Percentiles rank a stretch among this genome's conserved stretches.
Conservation (phyloP, 64 coral and sea anemone genomes). For the Stichodactyla mertensii region DNA sequence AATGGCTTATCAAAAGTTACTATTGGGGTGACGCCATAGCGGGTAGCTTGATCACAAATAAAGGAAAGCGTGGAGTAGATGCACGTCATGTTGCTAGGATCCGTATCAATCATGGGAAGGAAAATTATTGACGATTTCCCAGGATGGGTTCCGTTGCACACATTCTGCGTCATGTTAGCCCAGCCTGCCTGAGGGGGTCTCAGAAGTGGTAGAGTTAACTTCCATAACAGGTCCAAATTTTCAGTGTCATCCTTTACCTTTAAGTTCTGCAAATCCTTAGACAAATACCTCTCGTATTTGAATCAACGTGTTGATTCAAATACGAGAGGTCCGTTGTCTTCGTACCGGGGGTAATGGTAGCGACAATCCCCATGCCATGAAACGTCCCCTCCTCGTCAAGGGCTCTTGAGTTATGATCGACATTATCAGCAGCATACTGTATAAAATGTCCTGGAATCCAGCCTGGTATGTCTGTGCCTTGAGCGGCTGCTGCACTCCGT, state of each 20-base stretch:
- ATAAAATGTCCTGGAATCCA: not conserved
- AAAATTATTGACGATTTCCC: too few species aligned
- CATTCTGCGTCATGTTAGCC: slow-evolving; percentile 6
- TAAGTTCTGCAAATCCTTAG: slow-evolving; percentile 1
- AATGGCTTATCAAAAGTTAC: too few species aligned
- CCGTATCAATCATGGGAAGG: too few species aligned
- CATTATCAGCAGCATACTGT: slow-evolving; percentile 20
- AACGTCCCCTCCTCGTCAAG: slow-evolving; percentile 34
- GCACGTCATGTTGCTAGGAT: too few species aligned
- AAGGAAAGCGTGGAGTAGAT: too few species aligned
- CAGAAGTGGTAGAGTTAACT: slow-evolving; percentile 11
- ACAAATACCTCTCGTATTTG: not conserved
- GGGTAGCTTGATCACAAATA: too few species aligned
- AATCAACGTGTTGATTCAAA: not conserved
- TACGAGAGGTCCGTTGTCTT: too few species aligned
- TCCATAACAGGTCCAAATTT: slow-evolving; percentile 18
- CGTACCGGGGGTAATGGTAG: slow-evolving; percentile 25
- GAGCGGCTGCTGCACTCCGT: slow-evolving; percentile 14
- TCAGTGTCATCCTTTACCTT: slow-evolving; percentile 2
- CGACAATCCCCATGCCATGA: slow-evolving; percentile 59
- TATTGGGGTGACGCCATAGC: too few species aligned
- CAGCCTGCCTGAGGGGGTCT: not conserved
- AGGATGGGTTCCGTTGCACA: too few species aligned
- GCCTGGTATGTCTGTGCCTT: slow-evolving; percentile 10
- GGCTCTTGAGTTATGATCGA: slow-evolving; percentile 25